Conservation (phyloP, 2,888 invertebrate species). For the Hoplodrina ambigua region DNA sequence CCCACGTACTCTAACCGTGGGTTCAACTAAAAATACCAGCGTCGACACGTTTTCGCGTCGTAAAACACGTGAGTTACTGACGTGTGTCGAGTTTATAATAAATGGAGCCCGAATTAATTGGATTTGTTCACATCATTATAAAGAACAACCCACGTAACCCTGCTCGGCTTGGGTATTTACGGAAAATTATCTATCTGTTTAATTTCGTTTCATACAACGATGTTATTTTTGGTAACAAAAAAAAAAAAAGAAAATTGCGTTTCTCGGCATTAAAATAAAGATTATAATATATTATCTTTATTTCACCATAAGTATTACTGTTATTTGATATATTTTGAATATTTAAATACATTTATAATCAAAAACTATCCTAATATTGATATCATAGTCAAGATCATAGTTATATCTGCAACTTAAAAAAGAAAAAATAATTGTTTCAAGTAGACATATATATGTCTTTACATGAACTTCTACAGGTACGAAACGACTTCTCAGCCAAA, state of each 20-base stretch:
- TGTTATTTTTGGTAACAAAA: not conserved
- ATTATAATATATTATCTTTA: no score
- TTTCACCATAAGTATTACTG: no score
- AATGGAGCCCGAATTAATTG: slow-evolving; percentile 47
- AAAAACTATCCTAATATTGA: no score
- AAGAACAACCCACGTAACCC: slow-evolving; percentile 4
- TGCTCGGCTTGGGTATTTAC: slow-evolving; percentile 9
- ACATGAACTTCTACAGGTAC: no score
- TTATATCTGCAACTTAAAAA: no score
- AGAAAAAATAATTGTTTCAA: no score
- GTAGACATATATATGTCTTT: no score
- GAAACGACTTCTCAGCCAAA: not conserved
- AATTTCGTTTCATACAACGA: slow-evolving; percentile 1
- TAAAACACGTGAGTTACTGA: slow-evolving; percentile 47
- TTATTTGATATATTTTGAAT: no score
- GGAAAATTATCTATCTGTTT: not conserved
- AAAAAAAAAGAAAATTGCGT: no score
- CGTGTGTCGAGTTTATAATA: slow-evolving; percentile 33
- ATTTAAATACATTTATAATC: no score
- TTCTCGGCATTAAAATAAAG: no score
- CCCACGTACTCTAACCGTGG: not conserved
- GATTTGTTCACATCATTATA: slow-evolving; percentile 40
- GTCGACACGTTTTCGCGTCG: slow-evolving; percentile 26
- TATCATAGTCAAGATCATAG: no score
- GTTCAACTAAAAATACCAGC: slow-evolving; percentile 44